Base-by-base conservation (phyloP, 2,888 invertebrate genomes). In the Parochlus steinenii region DNA sequence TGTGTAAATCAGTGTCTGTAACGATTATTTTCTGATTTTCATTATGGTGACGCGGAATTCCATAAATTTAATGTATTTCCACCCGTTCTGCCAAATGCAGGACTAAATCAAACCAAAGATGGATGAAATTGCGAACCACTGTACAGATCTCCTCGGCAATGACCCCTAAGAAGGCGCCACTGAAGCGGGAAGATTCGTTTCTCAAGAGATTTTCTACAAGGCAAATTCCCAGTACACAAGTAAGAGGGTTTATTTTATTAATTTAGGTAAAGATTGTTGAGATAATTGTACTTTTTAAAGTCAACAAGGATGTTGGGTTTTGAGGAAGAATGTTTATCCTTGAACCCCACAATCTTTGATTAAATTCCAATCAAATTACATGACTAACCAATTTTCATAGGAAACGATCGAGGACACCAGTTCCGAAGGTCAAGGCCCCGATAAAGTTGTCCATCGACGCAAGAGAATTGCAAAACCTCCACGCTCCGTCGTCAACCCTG, bases 51-150 rank as follows among this genome's bases (percentile, higher is more conserved):
- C n/a, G n/a, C n/a, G n/a, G 16, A n/a, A 19, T 19, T 6, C 10
- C 23, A 6, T 18, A 11, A 30, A 14, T 15, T 15, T n/a, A 19
- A 38, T 16, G 15, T 3, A 33, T 22, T 12, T 5, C 10, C 16
- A 23, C 20, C 6, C 11, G 17, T 30, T 28, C 22, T 10, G 11
- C 19, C n/a, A n/a, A n/a, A 20, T 63, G 39, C 71, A 86, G 86
- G 73, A 82, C 82, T 54, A 83, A 83, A 60, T 83, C 87, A 54
- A 90, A 87, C 62, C 85, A 90, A 57, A 72, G 90, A 64, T 95
- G 95, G 86, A 82, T 89, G 79, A 90, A 93, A 62, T 68, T 95
- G 44, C 69, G 92, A 46, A 89, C 87, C 37, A 92, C 92, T 31
- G 89, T 89, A 48, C 87, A 89, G 62, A 68, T 89, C 51, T 85